Conservation (phyloP, 1,140 invertebrate species). For the Bombus turneri region DNA sequence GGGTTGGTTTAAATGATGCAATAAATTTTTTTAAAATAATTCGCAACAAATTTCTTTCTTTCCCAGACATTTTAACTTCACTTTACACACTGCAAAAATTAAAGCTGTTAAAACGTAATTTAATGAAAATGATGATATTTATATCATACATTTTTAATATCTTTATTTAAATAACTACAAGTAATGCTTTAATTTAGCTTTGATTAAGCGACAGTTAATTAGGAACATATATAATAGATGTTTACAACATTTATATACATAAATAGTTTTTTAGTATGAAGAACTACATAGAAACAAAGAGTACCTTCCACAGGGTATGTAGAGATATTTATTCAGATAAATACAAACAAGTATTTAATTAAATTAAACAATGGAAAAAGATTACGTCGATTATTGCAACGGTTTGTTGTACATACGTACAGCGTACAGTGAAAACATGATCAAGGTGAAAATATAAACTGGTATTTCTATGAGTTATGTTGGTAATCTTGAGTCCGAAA, state of each 20-base stretch:
- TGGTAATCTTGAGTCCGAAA: constrained; percentile 4
- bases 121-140: not conserved
- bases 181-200: not conserved
- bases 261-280: not conserved
- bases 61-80: constrained; percentile 65
- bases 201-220: not conserved
- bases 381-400: not conserved
- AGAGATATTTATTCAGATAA: not conserved
- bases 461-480: not conserved
- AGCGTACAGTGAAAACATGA: not conserved
- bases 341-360: not conserved
- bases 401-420: too few species aligned
- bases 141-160: not conserved
- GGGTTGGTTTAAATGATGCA: constrained; percentile 84
- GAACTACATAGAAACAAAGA: not conserved
- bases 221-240: not conserved
- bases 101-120: not conserved
- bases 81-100: not conserved
- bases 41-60: constrained; percentile 72
- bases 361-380: not conserved
- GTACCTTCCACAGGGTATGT: not conserved
- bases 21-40: constrained; percentile 84
- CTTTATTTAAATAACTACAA: not conserved
- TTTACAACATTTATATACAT: not conserved
- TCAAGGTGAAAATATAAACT: not conserved